These are phyloP conservation scores for Zaprionus ghesquierei DNA, from an alignment of 1,140 invertebrate genomes.

Conservation along the genomic window DNA sequence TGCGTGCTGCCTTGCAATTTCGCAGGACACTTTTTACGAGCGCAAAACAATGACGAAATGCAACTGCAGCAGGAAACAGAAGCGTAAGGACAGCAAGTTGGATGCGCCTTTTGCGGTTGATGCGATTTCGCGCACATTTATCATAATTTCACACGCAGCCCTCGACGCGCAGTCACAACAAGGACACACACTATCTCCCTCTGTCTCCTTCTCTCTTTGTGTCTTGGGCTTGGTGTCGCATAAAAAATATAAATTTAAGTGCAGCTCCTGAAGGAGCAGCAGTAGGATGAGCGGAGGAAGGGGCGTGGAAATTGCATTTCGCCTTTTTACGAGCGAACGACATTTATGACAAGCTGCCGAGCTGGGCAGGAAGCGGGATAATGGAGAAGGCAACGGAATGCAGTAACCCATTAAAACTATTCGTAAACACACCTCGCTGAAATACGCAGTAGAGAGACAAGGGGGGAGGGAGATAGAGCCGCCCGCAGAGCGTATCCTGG, in stretches of 20 bases:
- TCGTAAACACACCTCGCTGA: slow-evolving; percentile 68
- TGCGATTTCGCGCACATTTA: slow-evolving; percentile 81
- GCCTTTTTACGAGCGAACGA: slow-evolving; percentile 77
- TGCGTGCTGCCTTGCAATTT: slow-evolving; percentile 73
- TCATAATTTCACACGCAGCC: slow-evolving; percentile 80
- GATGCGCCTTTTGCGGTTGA: slow-evolving; percentile 42
- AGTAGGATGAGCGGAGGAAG: too few relatives aligned
- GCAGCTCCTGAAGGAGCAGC: slow-evolving; percentile 23
- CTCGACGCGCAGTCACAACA: slow-evolving; percentile 53
- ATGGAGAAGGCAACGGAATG: slow-evolving; percentile 16
- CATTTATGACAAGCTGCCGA: slow-evolving; percentile 73
- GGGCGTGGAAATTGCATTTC: slow-evolving; percentile 71
- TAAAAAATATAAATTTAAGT: slow-evolving; percentile 74
- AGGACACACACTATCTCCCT: not conserved
- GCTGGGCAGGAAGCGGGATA: too few relatives aligned
- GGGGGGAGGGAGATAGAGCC: not conserved
- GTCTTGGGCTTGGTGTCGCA: slow-evolving; percentile 57
- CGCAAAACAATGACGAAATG: slow-evolving; percentile 59
- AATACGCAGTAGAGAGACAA: not conserved
- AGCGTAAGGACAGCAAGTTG: not conserved
- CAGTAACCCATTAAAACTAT: slow-evolving; percentile 80
- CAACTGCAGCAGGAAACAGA: slow-evolving; percentile 42
- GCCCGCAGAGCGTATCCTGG: slow-evolving; percentile 40
- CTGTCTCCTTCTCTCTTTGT: not conserved
- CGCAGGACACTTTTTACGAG: slow-evolving; percentile 68